Base-by-base conservation (phyloP, 2,797 vertebrate species). In the Chelon labrosus region DNA sequence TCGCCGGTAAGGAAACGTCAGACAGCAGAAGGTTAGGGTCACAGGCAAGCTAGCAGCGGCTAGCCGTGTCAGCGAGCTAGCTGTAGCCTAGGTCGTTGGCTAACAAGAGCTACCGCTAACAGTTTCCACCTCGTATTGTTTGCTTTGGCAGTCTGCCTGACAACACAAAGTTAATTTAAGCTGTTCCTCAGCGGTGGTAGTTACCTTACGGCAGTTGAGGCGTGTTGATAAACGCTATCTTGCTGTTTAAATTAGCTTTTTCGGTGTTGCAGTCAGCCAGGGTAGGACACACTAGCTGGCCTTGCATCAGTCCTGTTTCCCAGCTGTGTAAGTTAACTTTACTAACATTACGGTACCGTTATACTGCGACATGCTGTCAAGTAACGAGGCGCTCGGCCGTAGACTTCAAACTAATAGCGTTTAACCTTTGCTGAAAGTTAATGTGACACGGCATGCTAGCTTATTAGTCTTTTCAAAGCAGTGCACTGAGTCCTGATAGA, bases 11-110 rank as follows among this genome's bases (percentile, higher is more conserved):
- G 90, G 46, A 80, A 41, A 78, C 89, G 86, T 90, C 86, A 86
- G 64, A 75, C 85, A 66, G 77, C 86, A 87, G 86, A 88, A 89
- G 91, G 90, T 91, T 89, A 82, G 86, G 88, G 88, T 91, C 88
- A 91, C 85, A 77, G 42, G 41, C 61, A 47, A 86, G 92, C 91
- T 93, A 93, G 86, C 90, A 19, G 63, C 0, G 67, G 91, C 87
- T 91, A 90, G 84, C 87, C 70, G n/a, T 74, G 61, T 59, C 64
- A 73, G 47, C 76, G 65, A 79, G 89, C 88, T 83, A 88, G 85
- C 89, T 69, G 35, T 46, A 90, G 87, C 85, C 60, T 80, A 82
- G 89, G 85, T 88, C 88, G 85, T 85, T 54, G 81, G 90, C 84
- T 90, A 90, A 60, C 73, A 31, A 50, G 19, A 73, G 86, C 86